A percentile compares a stretch with the other conserved stretches of the same genome.
These are phyloP conservation scores for Sebastes matsubarae DNA, from an alignment of 2,797 vertebrate genomes.

Conservation along the genomic window DNA sequence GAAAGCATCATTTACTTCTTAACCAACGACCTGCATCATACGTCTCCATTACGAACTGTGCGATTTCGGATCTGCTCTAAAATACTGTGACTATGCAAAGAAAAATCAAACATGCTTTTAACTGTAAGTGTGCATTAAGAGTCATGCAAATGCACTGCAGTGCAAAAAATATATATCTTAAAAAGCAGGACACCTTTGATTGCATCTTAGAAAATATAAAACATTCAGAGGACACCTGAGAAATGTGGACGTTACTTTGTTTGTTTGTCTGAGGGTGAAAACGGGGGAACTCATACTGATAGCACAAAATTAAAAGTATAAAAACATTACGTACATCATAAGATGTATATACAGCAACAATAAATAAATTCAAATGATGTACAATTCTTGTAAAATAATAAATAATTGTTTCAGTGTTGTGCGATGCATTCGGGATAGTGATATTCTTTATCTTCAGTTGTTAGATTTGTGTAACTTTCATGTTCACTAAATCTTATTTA, in stretches of 20 bases:
- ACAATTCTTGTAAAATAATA: conserved; percentile 31
- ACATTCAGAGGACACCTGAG: conserved; percentile 82
- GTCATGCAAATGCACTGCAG: conserved; percentile 76
- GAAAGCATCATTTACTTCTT: conserved; percentile 10
- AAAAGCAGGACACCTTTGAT: conserved; percentile 66
- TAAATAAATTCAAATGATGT: conserved; percentile 6
- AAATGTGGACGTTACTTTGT: conserved; percentile 67
- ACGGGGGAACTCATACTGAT: conserved; percentile 42
- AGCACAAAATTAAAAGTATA: conserved; percentile 52
- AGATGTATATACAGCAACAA: conserved; percentile 48
- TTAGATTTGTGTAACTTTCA: conserved; percentile 18
- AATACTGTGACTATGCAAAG: conserved; percentile 17
- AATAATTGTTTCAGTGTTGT: conserved; percentile 9
- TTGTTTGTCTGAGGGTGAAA: conserved; percentile 47
- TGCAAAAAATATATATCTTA: conserved; percentile 74
- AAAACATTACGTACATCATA: conserved; percentile 43
- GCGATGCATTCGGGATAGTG: conserved; percentile 26
- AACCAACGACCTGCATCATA: background rate
- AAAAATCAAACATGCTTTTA: conserved; percentile 50
- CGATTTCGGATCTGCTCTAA: conserved; percentile 4
- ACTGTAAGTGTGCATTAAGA: conserved; percentile 42
- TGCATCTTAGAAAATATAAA: conserved; percentile 75
- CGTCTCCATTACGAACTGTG: background rate
- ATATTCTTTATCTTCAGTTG: conserved; percentile 18
- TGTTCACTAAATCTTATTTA: conserved; percentile 1